Evolutionary conservation across 1,140 invertebrate genomes (phyloP).

Genomic region (Musca vetustissima): DNA sequence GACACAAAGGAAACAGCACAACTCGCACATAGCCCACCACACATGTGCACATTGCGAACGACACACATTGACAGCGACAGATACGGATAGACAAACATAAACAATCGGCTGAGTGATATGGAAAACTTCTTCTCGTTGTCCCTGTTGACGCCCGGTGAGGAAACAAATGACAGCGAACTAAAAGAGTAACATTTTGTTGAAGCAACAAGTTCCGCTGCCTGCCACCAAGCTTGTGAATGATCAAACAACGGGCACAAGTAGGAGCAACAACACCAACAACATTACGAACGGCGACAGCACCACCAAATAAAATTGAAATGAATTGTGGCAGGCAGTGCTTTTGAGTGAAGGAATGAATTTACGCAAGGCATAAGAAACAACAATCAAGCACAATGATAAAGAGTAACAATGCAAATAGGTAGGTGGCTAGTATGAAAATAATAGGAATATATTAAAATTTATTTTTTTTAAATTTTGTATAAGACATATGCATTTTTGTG

Average conservation of each 20-base stretch:
- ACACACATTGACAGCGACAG: neutral
- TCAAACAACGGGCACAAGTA: neutral
- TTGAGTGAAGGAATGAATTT: conserved; percentile 27
- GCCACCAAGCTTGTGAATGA: neutral
- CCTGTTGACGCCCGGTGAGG: neutral
- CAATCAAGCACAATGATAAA: too few relatives aligned
- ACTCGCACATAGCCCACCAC: too few relatives aligned
- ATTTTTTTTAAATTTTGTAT: too few relatives aligned
- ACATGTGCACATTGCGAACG: too few relatives aligned
- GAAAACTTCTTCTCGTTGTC: conserved; percentile 8
- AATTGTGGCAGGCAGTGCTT: conserved; percentile 9
- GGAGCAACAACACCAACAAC: too few relatives aligned
- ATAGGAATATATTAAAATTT: too few relatives aligned
- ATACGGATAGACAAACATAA: conserved; percentile 16
- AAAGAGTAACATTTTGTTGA: conserved; percentile 10
- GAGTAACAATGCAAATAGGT: too few relatives aligned
- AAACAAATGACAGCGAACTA: conserved; percentile 12
- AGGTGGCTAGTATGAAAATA: too few relatives aligned
- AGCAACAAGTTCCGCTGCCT: conserved; percentile 16
- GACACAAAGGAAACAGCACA: conserved; percentile 15
- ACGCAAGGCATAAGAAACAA: conserved; percentile 31
- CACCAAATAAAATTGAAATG: conserved; percentile 9
- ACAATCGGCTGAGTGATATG: conserved; percentile 10
- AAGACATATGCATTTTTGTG: too few relatives aligned
- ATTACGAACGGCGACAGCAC: too few relatives aligned